Evolutionary conservation across 2,797 vertebrate genomes (phyloP).

Genomic region (Margarornis squamiger): DNA sequence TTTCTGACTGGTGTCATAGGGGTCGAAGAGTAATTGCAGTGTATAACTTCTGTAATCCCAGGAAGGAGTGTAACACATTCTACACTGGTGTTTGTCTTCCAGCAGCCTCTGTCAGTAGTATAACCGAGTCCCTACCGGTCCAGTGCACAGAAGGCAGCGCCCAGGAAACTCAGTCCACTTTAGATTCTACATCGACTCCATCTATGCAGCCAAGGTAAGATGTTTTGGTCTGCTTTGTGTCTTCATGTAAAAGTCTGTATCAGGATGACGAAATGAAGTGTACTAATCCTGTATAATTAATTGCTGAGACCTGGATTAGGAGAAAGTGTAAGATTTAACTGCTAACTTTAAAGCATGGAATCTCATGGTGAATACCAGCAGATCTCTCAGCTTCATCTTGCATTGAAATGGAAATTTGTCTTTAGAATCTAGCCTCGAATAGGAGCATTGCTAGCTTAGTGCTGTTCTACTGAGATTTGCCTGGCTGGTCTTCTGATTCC

Average conservation of each 20-base stretch:
- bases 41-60: background rate
- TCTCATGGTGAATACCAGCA: background rate
- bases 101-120: slow-evolving; percentile 79
- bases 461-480: background rate
- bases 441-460: slow-evolving; percentile 10
- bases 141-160: slow-evolving; percentile 75
- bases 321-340: background rate
- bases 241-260: background rate
- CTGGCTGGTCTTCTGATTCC: background rate
- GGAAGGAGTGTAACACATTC: background rate
- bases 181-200: slow-evolving; percentile 69
- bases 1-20: background rate
- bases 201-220: slow-evolving; percentile 80
- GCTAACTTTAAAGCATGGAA: background rate
- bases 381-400: background rate
- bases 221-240: background rate
- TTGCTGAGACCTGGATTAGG: background rate
- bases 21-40: background rate
- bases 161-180: slow-evolving; percentile 69
- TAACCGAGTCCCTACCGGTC: slow-evolving; percentile 79
- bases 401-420: slow-evolving; percentile 47
- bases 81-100: slow-evolving; percentile 52
- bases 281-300: background rate
- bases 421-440: slow-evolving; percentile 3
- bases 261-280: background rate